Base-by-base conservation (phyloP, 2,113 vertebrate species). In the Psophia crepitans region DNA sequence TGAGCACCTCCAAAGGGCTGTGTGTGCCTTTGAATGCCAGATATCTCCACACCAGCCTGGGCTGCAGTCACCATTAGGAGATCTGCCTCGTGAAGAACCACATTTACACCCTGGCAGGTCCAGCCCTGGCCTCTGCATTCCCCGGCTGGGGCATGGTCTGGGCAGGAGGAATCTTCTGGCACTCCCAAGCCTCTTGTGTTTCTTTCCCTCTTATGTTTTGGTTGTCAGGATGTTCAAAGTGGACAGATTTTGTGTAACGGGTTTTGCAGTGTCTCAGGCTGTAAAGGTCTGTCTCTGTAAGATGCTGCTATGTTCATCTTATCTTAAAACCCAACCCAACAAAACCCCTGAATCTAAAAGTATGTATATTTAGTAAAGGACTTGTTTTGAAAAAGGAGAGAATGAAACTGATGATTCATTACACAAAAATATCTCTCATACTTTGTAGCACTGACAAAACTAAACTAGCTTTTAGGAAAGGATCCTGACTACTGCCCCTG, bases 311-410 rank as follows among this genome's bases (percentile, higher is more conserved):
- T 20, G 12, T n/a, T 79, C 8, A 24, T 37, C 22, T 44, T 39
- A 48, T 39, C 30, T 49, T 60, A 66, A 41, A 56, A 23, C 32
- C 86, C 89, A 73, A 12, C 2, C 30, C 24, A 84, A n/a, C 7
- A 60, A 66, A 39, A 2, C 0, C 4, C 2, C 11, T 7, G 4
- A 69, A 57, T 65, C 3, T 5, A 19, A 20, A 81, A 35, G 9
- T 12, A 4, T 23, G 4, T 11, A 1, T 22, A 6, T 44, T 57
- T 61, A 43, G 8, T 3, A 53, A 39, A 54, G 2, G 4, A 44
- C 26, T 79, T 79, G 37, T 19, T 71, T 14, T 70, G 44, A 58
- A 68, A 81, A 57, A 26, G 12, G 26, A 43, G 24, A 61, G 10
- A n/a, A 63, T 32, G 14, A 77, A 56, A 43, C 11, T 23, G 7